These are phyloP conservation scores for Saccostrea cuccullata DNA, from an alignment of 1,140 invertebrate genomes.

Conservation along the genomic window DNA sequence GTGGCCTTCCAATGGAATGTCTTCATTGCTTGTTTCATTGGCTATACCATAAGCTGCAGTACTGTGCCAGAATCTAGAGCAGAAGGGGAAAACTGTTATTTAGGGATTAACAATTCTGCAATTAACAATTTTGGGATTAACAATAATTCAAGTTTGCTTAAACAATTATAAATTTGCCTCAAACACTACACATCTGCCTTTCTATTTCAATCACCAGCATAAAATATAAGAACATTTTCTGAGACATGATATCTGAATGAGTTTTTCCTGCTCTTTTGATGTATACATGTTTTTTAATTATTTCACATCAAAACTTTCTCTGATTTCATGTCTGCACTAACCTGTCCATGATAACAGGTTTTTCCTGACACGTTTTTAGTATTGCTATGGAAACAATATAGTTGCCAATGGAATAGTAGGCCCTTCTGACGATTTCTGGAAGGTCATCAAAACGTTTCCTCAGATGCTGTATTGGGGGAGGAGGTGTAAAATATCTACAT, in stretches of 20 bases:
- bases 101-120: neutral
- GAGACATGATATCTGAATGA: too few relatives aligned
- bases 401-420: conserved; percentile 70
- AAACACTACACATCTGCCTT: too few relatives aligned
- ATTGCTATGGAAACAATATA: conserved; percentile 70
- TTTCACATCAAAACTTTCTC: too few relatives aligned
- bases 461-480: conserved; percentile 58
- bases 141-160: too few relatives aligned
- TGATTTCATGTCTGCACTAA: conserved; percentile 31
- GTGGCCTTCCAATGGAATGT: conserved; percentile 60
- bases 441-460: conserved; percentile 63
- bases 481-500: conserved; percentile 62
- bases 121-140: too few relatives aligned
- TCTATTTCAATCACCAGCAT: too few relatives aligned
- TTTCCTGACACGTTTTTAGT: conserved; percentile 60
- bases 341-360: conserved; percentile 72
- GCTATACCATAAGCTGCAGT: conserved; percentile 72
- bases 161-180: too few relatives aligned
- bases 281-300: too few relatives aligned
- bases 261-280: too few relatives aligned
- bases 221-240: too few relatives aligned
- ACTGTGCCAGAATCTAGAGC: conserved; percentile 70
- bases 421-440: conserved; percentile 69
- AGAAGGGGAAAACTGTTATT: neutral
- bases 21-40: conserved; percentile 64